Base-by-base conservation (phyloP, 2,888 invertebrate genomes). In the Pammene fasciana region DNA sequence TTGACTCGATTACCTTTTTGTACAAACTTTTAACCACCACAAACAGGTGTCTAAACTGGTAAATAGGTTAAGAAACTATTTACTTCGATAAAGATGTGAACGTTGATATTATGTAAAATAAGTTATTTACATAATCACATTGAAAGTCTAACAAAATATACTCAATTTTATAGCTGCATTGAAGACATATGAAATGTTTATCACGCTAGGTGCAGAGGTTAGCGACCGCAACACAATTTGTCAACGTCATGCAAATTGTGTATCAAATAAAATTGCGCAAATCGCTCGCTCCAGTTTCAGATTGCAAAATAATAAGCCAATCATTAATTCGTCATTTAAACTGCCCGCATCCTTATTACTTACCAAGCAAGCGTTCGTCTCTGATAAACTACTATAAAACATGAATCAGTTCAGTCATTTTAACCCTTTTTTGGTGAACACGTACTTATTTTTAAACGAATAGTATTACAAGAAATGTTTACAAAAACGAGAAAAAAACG, bases 261-360 rank as follows among this genome's bases (percentile, higher is more conserved):
- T 80, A 79, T 83, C 79, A 76, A 79, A 79, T 80, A 80, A 76
- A 81, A 75, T 87, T 85, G 81, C 82, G 83, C 82, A 87, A 82
- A 72, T 55, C 57, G 41, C 16, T 71, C 71, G 80, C 74, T 85
- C 84, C 78, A 79, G 74, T 86, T 86, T 80, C 81, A 72, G 76
- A 73, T 78, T 68, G 73, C 75, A 70, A 80, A 79, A 54, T 54
- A 26, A 54, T 54, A n/a, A 54, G 50, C 50, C 11, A 26, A 13
- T 13, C 26, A 50, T 50, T 13, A 50, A 50, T 50, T 18, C 5
- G 9, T 18, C 18, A 10, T 26, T 50, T 26, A 18, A 13, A 18
- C 43, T 16, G 18, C 11, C 41, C 3, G n/a, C 13, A 13, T 34
- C 5, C 0, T 2, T 34, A 54, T 54, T 11, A 34, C 0, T 8